Evolutionary conservation across 2,888 invertebrate species (phyloP).

Genomic region (Lithosia quadra): DNA sequence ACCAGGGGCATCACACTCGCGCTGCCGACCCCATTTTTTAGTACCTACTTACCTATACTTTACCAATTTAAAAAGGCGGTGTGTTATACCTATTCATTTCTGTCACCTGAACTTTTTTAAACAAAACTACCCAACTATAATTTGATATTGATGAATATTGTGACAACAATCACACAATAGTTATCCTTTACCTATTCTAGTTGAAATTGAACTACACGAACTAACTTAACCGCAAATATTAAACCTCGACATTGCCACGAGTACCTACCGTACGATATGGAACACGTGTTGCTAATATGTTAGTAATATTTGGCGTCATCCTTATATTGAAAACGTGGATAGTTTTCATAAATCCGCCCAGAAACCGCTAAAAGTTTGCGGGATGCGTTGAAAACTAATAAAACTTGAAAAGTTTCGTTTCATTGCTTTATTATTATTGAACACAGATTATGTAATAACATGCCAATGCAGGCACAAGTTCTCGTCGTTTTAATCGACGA

Average conservation of each 20-base stretch:
- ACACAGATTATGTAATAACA: no score
- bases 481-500: no score
- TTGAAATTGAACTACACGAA: background rate
- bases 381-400: no score
- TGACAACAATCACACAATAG: background rate
- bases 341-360: conserved; percentile 11
- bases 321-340: conserved; percentile 20
- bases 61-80: no score
- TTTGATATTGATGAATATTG: background rate
- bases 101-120: no score
- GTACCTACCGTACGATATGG: conserved; percentile 1
- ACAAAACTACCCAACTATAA: background rate
- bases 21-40: no score
- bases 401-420: conserved; percentile 21
- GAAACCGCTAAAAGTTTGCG: background rate
- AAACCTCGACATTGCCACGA: background rate
- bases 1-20: no score
- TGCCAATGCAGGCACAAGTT: no score
- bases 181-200: background rate
- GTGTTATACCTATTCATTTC: no score
- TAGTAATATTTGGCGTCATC: background rate
- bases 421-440: no score
- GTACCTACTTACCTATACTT: no score
- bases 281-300: conserved; percentile 10
- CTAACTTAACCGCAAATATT: conserved; percentile 5